phyloP scores from a whole-genome alignment of 2,113 vertebrate genomes.

The Apteryx owenii region DNA sequence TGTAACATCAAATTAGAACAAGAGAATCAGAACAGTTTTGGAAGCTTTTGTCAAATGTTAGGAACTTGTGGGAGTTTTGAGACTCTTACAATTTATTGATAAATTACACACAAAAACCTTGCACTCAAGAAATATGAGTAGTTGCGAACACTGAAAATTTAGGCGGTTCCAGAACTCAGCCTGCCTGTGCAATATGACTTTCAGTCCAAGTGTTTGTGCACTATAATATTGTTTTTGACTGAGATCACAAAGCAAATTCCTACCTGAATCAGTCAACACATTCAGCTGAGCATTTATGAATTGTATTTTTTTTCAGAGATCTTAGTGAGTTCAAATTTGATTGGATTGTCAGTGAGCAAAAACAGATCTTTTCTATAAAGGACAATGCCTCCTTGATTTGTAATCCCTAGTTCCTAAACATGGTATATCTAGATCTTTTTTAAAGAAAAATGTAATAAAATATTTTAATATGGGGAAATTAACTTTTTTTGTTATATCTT shows the following conservation, averaged over 20 bases:
- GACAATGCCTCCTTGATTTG: not conserved
- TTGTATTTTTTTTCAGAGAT: not conserved
- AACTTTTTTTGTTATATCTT: not conserved
- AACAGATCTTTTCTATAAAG: not conserved
- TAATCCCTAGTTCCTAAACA: not conserved
- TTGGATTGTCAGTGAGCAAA: not conserved
- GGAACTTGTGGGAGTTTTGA: not conserved
- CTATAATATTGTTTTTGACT: not conserved
- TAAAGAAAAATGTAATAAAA: not conserved
- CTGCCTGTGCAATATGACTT: not conserved
- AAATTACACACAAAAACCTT: not conserved
- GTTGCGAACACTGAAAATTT: too few relatives aligned
- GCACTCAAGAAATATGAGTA: not conserved
- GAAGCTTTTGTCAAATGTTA: not conserved
- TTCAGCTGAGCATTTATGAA: not conserved
- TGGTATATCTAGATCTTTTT: not conserved
- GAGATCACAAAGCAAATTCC: not conserved
- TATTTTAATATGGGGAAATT: not conserved
- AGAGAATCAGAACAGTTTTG: not conserved
- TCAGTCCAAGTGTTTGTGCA: not conserved
- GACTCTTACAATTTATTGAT: not conserved
- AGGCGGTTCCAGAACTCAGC: not conserved
- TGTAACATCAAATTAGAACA: not conserved
- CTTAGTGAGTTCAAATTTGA: not conserved
- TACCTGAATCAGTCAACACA: not conserved